Evolutionary conservation across 2,113 vertebrate genomes (phyloP), one percentile per base, ranked within the genome.

Genomic region (Parotia lawesii): DNA sequence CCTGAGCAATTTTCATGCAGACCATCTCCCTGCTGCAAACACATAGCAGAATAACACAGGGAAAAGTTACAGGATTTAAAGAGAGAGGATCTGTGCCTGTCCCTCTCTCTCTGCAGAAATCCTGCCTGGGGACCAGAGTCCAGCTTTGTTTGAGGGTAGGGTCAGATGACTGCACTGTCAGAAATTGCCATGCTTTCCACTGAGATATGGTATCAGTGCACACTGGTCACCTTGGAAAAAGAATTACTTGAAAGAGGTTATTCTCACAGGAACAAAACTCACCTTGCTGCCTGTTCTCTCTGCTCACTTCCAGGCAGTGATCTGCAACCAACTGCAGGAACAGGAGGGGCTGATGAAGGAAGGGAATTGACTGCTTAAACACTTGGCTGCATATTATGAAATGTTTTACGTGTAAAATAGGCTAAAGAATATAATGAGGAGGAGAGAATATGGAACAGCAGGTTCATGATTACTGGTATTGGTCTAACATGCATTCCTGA

Each of bases 191-290:
- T 27, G 54, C 70, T 67, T 82, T 87, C 81, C 58, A 3, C 58
- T 5, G 12, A 76, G 83, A 85, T 56, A 60, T 0, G 0, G 48
- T 77, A 83, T 73, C 81, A 45, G 65, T 27, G 47, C 83, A 58
- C 47, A 12, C 10, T 70, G 92, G 88, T 94, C 89, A 93, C 87
- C 95, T 95, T 94, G 93, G 71, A 89, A 79, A 71, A 94, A 85
- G 72, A 89, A 76, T 51, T 33, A 38, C 85, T 89, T 89, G 75
- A 82, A 95, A 95, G 78, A 71, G 83, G 48, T 66, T 87, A 62
- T 77, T 94, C 85, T 96, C 85, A 12, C 69, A 77, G 91, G 87
- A 80, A 25, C 53, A 88, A 71, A 66, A 31, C 33, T 94, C 74
- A n/a, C 78, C 62, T 91, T 54, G 58, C 84, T 94, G 74, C 80